These are phyloP conservation scores for Bombus impatiens DNA, from an alignment of 1,140 invertebrate genomes.

Conservation along the genomic window DNA sequence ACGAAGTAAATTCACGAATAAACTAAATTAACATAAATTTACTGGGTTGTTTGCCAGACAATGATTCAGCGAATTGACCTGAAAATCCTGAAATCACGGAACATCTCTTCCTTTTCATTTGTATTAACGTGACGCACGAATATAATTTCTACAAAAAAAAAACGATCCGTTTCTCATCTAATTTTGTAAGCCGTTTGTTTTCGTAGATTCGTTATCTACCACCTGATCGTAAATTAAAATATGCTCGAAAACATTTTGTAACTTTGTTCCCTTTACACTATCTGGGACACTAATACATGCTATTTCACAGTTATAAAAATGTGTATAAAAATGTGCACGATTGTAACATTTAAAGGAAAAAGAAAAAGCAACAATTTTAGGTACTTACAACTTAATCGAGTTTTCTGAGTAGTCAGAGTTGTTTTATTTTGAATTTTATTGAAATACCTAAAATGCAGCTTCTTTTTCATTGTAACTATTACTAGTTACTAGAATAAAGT, in stretches of 20 bases:
- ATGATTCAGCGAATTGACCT: not conserved
- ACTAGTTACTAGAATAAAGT: no score
- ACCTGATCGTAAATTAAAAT: conserved; percentile 11
- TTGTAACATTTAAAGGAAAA: not conserved
- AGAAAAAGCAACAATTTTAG: no score
- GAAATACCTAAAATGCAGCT: no score
- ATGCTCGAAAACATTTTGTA: not conserved
- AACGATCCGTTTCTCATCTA: not conserved
- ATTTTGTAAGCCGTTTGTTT: conserved; percentile 5
- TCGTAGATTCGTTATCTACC: not conserved
- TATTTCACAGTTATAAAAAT: not conserved
- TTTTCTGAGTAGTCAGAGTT: not conserved
- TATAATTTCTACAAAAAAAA: conserved; percentile 13
- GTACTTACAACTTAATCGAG: not conserved
- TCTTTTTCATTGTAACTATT: not conserved
- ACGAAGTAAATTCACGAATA: not conserved
- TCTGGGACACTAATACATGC: not conserved
- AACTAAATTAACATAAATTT: conserved; percentile 3
- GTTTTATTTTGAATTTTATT: not conserved
- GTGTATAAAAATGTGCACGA: not conserved
- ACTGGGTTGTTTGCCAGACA: not conserved
- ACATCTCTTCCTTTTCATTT: not conserved
- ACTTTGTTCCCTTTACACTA: not conserved
- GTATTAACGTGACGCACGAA: not conserved
- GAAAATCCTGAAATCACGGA: not conserved